Conservation (phyloP, 2,797 vertebrate species). For the Acestrorhynchus altus region DNA sequence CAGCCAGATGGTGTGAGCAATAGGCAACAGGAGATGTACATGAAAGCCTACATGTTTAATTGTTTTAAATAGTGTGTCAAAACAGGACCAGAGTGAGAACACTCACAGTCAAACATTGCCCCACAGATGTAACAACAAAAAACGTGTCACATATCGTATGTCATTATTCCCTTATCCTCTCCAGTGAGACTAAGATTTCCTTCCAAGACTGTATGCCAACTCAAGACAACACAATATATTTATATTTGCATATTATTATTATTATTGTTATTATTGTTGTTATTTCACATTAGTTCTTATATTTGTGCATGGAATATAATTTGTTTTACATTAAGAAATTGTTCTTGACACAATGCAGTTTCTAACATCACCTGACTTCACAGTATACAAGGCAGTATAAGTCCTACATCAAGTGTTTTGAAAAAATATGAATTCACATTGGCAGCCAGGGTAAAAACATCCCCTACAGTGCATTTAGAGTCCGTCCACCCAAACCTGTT, state of each 20-base stretch:
- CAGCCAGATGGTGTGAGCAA: slow-evolving; percentile 82
- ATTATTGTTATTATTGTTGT: no score
- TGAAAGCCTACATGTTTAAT: slow-evolving; percentile 85
- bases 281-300: slow-evolving; percentile 60
- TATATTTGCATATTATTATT: slow-evolving; percentile 45
- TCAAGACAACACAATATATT: slow-evolving; percentile 62
- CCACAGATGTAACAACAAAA: slow-evolving; percentile 50
- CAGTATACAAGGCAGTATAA: slow-evolving; percentile 61
- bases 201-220: slow-evolving; percentile 38
- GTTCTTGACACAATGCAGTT: slow-evolving; percentile 56
- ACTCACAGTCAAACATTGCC: slow-evolving; percentile 62
- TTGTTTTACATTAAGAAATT: slow-evolving; percentile 36
- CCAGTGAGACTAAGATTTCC: slow-evolving; percentile 23
- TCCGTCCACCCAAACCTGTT: slow-evolving; percentile 59
- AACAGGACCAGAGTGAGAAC: slow-evolving; percentile 76
- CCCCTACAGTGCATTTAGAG: slow-evolving; percentile 66
- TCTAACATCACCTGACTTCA: slow-evolving; percentile 57
- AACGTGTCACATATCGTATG: slow-evolving; percentile 25
- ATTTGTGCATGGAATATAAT: slow-evolving; percentile 50
- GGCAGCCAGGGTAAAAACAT: slow-evolving; percentile 67
- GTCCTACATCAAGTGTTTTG: slow-evolving; percentile 60
- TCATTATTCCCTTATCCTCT: slow-evolving; percentile 40
- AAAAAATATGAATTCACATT: slow-evolving; percentile 76
- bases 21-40: slow-evolving; percentile 84
- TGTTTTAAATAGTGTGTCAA: slow-evolving; percentile 86